phyloP scores from a whole-genome alignment of 2,797 vertebrate genomes.

The Cephalopachus bancanus region DNA sequence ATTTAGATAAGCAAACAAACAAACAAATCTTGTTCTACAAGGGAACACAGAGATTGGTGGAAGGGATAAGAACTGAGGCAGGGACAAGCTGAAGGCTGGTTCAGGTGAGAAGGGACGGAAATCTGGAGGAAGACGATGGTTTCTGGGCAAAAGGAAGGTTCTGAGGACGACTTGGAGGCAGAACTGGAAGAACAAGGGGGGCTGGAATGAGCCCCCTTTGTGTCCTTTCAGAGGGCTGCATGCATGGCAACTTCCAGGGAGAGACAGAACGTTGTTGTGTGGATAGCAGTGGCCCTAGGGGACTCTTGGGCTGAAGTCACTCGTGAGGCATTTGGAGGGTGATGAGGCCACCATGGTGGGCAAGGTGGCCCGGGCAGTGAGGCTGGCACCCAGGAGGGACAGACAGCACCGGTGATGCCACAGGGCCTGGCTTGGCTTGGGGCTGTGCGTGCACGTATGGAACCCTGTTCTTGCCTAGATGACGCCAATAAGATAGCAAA shows the following conservation, averaged over 20 bases:
- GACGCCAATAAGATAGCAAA: fast-evolving
- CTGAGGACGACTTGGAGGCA: not conserved
- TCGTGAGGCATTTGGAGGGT: not conserved
- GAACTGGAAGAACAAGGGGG: not conserved
- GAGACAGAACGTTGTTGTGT: no score
- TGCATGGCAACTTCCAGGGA: not conserved
- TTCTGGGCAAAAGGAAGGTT: not conserved
- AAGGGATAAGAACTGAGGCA: not conserved
- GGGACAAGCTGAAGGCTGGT: not conserved
- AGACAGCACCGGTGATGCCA: no score
- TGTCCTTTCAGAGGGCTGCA: not conserved
- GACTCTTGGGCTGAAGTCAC: not conserved
- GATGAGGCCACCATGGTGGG: not conserved
- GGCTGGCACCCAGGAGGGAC: not conserved
- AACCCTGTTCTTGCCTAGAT: not conserved
- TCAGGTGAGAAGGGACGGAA: not conserved
- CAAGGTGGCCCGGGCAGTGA: not conserved
- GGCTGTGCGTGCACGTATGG: fast-evolving
- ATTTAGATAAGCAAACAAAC: not conserved
- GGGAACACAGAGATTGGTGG: not conserved
- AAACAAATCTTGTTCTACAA: no score
- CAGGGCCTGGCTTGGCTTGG: not conserved
- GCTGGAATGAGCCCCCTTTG: not conserved
- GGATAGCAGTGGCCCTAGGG: not conserved
- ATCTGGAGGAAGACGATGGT: not conserved